Conservation (phyloP, 2,888 invertebrate genomes). For the Aphidius colemani region DNA sequence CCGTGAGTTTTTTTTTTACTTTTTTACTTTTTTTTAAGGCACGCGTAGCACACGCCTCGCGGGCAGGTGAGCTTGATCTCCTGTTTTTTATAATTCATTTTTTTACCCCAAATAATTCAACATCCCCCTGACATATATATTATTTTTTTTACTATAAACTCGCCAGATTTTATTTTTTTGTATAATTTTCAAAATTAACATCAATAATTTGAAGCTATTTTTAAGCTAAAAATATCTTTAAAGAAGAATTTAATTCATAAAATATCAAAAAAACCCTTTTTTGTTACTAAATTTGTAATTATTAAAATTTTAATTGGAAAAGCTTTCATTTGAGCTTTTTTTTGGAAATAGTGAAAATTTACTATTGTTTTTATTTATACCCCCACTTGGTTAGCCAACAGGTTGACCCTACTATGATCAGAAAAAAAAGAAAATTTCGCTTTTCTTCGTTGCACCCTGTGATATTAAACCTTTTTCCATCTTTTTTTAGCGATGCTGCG, state of each 20-base stretch:
- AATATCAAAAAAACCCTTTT: no score
- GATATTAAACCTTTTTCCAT: conserved; percentile 16
- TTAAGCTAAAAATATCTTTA: no score
- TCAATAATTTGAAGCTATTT: no score
- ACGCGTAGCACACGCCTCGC: conserved; percentile 37
- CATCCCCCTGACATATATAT: conserved; percentile 6
- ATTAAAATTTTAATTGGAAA: no score
- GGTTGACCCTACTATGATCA: conserved; percentile 19
- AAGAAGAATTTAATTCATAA: no score
- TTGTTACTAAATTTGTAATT: no score
- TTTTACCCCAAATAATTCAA: conserved; percentile 12
- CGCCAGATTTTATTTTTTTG: conserved; percentile 17
- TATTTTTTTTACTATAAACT: conserved; percentile 23
- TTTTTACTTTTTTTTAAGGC: conserved; percentile 28
- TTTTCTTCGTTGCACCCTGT: conserved; percentile 16
- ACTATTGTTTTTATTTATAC: not conserved
- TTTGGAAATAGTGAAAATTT: not conserved
- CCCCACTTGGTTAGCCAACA: conserved; percentile 24
- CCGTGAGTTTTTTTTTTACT: conserved; percentile 31
- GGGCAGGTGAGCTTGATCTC: conserved; percentile 36
- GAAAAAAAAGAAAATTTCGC: no score
- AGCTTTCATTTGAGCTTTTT: no score
- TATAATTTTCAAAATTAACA: no score
- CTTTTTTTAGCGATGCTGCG: conserved; percentile 59
- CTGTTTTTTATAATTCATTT: conserved; percentile 8